These are phyloP conservation scores for Hermodice carunculata DNA, from an alignment of 2,888 invertebrate genomes.

Conservation along the genomic window DNA sequence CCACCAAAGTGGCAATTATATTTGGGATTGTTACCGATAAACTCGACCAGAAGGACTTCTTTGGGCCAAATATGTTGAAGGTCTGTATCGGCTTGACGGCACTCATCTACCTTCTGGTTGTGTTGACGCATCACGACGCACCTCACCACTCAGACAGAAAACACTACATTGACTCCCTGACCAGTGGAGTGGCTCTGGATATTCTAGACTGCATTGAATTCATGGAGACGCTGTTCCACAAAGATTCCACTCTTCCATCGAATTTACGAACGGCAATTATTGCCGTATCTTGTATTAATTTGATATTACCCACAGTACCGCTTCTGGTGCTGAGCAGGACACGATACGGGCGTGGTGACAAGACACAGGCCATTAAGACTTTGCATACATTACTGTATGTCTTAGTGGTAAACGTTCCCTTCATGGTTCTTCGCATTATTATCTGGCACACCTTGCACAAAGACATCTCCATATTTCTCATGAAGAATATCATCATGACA, in stretches of 20 bases:
- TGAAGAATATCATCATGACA: slow-evolving; percentile 75
- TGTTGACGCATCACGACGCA: slow-evolving; percentile 73
- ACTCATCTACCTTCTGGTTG: slow-evolving; percentile 73
- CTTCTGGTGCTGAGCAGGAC: slow-evolving; percentile 73
- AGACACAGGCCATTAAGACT: slow-evolving; percentile 60
- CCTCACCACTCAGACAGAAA: slow-evolving; percentile 70
- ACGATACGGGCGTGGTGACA: slow-evolving; percentile 66
- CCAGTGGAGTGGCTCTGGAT: slow-evolving; percentile 73
- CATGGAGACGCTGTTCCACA: slow-evolving; percentile 71
- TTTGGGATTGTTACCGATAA: slow-evolving; percentile 68
- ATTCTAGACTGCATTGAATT: slow-evolving; percentile 74
- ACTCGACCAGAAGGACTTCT: slow-evolving; percentile 64
- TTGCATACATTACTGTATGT: slow-evolving; percentile 72
- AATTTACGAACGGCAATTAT: slow-evolving; percentile 70
- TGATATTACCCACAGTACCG: slow-evolving; percentile 73
- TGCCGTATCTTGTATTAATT: slow-evolving; percentile 72
- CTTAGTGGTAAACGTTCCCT: slow-evolving; percentile 73
- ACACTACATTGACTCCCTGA: slow-evolving; percentile 71
- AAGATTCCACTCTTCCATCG: slow-evolving; percentile 46
- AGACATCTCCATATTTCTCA: slow-evolving; percentile 73
- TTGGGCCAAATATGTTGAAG: slow-evolving; percentile 73
- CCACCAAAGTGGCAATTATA: slow-evolving; percentile 72
- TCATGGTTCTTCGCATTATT: slow-evolving; percentile 73
- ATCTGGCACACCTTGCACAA: slow-evolving; percentile 71
- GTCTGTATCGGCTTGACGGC: slow-evolving; percentile 70